Base-by-base conservation (phyloP, 2,888 invertebrate genomes). In the Acronicta aceris region DNA sequence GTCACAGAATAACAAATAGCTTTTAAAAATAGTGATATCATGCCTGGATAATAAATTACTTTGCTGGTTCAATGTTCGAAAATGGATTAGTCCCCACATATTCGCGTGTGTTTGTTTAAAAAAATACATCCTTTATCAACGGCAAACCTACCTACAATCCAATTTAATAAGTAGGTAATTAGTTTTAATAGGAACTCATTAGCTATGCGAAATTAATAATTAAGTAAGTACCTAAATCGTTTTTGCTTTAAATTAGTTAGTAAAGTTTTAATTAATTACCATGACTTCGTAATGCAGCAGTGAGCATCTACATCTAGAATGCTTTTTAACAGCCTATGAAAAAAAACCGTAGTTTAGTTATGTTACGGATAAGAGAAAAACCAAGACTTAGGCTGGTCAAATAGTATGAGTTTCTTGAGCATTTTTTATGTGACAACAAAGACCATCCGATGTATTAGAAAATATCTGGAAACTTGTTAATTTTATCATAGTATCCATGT, bases 181-280 rank as follows among this genome's bases (percentile, higher is more conserved):
- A 38, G 38, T 38, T 38, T 38, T 38, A 38, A 38, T 38, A 38
- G 1, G 38, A 38, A 13, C n/a, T 38, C n/a, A 38, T 38, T 38
- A 38, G 38, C n/a, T n/a, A 38, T 38, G n/a, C 38, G 13, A 38
- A 38, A 38, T 38, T n/a, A 38, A 38, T 38, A 38, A 38, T 38
- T 36, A 21, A 21, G 21, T 21, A 21, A 4, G 21, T 21, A 36
- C 36, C 13, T 36, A 5, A 36, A 36, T 36, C 1, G 30, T 13
- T 36, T 33, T 36, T 1, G 36, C 36, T 3, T 36, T 36, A 36
- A 36, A 36, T 36, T 4, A 36, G 13, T 9, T 33, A n/a, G n/a
- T n/a, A 10, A 2, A 36, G 36, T 38, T 38, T 38, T n/a, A 38
- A n/a, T 33, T 38, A 38, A 38, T 38, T 38, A 38, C n/a, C 38